These are phyloP conservation scores for Malurus elegans DNA, from an alignment of 2,113 vertebrate species.

Conservation along the genomic window DNA sequence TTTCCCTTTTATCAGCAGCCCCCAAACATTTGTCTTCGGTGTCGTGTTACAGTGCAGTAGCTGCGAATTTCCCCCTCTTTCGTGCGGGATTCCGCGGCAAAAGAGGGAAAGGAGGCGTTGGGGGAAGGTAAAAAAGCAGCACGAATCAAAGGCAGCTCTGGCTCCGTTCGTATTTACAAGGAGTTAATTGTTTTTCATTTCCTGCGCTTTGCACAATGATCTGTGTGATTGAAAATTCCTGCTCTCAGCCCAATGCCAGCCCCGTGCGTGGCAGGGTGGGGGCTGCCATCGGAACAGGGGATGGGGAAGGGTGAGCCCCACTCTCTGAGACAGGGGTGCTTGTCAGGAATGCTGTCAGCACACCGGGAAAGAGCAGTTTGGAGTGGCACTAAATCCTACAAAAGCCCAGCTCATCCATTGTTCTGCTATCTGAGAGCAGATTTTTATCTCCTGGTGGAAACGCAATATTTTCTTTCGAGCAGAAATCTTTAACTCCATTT, in stretches of 20 bases:
- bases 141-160: slow-evolving; percentile 55
- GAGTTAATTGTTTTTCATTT: slow-evolving; percentile 72
- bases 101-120: neutral
- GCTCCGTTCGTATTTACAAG: slow-evolving; percentile 63
- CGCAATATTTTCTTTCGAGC: neutral
- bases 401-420: neutral
- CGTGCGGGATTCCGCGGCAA: neutral
- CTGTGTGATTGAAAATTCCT: slow-evolving; percentile 50
- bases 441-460: slow-evolving; percentile 21
- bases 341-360: neutral
- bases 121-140: slow-evolving; percentile 29
- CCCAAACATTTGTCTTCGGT: slow-evolving; percentile 50
- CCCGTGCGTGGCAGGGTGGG: neutral
- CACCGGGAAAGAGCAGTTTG: neutral
- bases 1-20: slow-evolving; percentile 52
- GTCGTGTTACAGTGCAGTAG: slow-evolving; percentile 17
- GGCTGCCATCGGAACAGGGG: neutral
- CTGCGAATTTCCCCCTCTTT: neutral
- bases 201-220: slow-evolving; percentile 60
- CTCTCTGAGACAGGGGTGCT: neutral
- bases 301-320: neutral
- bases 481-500: slow-evolving; percentile 10
- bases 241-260: neutral
- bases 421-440: neutral
- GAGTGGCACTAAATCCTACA: neutral